phyloP scores from a whole-genome alignment of 2,797 vertebrate genomes.

The Sphenopsis melanotis region DNA sequence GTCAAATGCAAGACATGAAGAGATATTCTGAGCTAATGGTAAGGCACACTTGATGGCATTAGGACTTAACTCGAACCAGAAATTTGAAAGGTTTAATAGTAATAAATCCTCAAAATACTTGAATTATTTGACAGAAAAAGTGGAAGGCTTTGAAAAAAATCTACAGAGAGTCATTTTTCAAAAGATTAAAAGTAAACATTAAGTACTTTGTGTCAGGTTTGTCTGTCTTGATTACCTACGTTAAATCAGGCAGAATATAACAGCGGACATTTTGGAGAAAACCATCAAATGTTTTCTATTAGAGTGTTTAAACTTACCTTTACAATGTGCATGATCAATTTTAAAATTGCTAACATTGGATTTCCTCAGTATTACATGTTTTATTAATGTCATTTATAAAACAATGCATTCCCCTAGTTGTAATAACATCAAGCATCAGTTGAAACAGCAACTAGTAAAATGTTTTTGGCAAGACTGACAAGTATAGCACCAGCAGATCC shows the following conservation, averaged over 20 bases:
- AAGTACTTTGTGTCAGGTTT: background rate
- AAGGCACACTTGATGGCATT: background rate
- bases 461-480: conserved; percentile 1
- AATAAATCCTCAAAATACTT: background rate
- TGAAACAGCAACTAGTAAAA: conserved; percentile 48
- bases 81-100: background rate
- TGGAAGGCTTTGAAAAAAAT: background rate
- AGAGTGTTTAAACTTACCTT: background rate
- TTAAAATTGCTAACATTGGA: background rate
- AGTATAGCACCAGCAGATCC: conserved; percentile 1
- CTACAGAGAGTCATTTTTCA: background rate
- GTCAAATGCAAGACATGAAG: background rate
- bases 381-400: conserved; percentile 9
- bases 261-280: background rate
- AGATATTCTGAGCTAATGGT: background rate
- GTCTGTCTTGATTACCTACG: background rate
- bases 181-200: background rate
- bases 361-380: background rate
- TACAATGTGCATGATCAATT: background rate
- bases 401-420: background rate
- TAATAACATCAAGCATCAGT: conserved; percentile 25
- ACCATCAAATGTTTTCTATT: background rate
- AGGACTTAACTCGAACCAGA: background rate
- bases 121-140: background rate
- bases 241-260: background rate